Conservation (phyloP, 2,113 vertebrate genomes). For the Aythya baeri region DNA sequence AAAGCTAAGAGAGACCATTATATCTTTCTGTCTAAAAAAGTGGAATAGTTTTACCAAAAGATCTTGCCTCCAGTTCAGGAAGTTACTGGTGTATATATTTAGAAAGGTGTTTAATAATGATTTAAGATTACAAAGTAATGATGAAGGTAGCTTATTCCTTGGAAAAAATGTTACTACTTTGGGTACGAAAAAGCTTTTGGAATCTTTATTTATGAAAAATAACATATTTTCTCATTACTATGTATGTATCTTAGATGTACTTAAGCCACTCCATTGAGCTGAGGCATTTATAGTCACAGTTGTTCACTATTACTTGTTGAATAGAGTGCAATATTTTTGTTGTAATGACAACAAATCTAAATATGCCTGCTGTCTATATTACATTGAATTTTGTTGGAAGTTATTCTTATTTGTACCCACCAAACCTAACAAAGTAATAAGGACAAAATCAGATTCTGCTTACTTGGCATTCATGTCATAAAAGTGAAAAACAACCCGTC, state of each 20-base stretch:
- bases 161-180: background rate
- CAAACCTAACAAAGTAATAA: background rate
- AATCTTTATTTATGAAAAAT: background rate
- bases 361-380: background rate
- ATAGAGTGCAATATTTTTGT: background rate
- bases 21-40: background rate
- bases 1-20: background rate
- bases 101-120: background rate
- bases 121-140: background rate
- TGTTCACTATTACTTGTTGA: background rate
- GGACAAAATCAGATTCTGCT: background rate
- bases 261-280: background rate
- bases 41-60: background rate
- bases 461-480: background rate
- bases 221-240: background rate
- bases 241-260: background rate
- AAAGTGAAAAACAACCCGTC: background rate
- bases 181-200: background rate
- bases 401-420: background rate
- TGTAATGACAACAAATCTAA: background rate
- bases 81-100: background rate
- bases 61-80: background rate
- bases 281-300: background rate
- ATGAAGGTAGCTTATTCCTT: background rate
- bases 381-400: background rate